Percentiles rank a stretch among this genome's conserved stretches.
Evolutionary conservation across 1,140 invertebrate genomes (phyloP).

Genomic region (Palaemon carinicauda): DNA sequence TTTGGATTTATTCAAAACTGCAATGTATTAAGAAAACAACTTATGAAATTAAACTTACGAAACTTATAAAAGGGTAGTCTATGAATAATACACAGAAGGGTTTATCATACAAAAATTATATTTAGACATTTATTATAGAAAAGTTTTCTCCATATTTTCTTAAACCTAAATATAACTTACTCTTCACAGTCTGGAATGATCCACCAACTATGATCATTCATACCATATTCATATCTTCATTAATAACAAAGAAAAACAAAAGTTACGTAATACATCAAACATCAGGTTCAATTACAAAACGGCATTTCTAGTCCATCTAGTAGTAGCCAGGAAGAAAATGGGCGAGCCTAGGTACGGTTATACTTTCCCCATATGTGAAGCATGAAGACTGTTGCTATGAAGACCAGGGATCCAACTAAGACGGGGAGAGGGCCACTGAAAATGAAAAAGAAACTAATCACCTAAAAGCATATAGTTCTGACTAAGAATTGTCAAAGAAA

Average conservation of each 20-base stretch:
- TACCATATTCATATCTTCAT: background rate
- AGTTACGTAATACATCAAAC: background rate
- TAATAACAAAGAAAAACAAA: conserved; percentile 7
- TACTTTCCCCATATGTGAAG: conserved; percentile 99
- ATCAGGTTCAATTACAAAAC: background rate
- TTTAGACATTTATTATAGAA: background rate
- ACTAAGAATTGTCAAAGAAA: no score
- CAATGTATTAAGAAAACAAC: no score
- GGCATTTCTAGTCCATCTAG: background rate
- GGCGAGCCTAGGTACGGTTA: conserved; percentile 80
- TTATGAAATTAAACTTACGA: no score
- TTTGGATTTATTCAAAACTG: no score
- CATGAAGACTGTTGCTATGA: conserved; percentile 99
- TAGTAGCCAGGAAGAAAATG: background rate
- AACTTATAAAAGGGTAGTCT: no score
- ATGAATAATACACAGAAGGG: background rate
- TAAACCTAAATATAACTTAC: background rate
- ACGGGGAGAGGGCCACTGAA: conserved; percentile 93
- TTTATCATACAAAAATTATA: background rate
- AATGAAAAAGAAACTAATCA: no score
- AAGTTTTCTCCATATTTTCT: background rate
- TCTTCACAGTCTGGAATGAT: background rate
- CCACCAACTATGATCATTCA: background rate
- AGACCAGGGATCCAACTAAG: conserved; percentile 97
- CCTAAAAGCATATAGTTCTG: no score